Evolutionary conservation across 2,113 vertebrate genomes (phyloP), one percentile per base, ranked within the genome.

Genomic region (Micromys minutus): DNA sequence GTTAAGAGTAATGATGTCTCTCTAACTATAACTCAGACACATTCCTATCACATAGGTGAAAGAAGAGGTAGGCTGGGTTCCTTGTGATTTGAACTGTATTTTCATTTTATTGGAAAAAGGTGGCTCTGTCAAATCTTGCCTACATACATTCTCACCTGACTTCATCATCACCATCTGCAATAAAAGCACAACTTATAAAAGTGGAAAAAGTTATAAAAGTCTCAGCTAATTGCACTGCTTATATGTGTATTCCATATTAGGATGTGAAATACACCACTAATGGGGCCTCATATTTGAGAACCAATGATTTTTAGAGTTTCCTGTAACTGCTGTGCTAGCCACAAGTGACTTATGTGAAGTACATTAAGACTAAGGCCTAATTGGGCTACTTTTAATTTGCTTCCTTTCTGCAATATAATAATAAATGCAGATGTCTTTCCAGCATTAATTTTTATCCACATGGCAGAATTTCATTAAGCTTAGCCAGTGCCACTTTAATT

Each of bases 401-500:
- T 97, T 83, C 59, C 39, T 90, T 90, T 96, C 55, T 95, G 95
- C 94, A 96, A 39, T 89, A 96, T 47, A 89, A 96, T 92, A 97
- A 94, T 74, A 97, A 95, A 96, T 97, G 94, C 63, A 96, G 94
- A 94, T 96, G 95, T 92, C 91, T 76, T 96, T 89, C 84, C 57
- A 77, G 96, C 89, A 96, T 96, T 97, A 97, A 97, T 97, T 76
- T 92, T 97, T 95, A 84, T 97, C 96, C 97, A 94, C 96, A 95
- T 55, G 95, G 96, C 87, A 97, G 96, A 90, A 80, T 97, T 98
- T 97, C 93, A 97, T 96, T 96, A 96, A 96, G 93, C 59, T 77
- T 90, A 85, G 55, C 90, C 96, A 95, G 72, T 90, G 42, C 87
- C 94, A 93, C 97, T 98, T 98, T 98, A 98, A 98, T 98, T 98